phyloP scores from a whole-genome alignment of 2,113 vertebrate genomes.

The Bungarus multicinctus region DNA sequence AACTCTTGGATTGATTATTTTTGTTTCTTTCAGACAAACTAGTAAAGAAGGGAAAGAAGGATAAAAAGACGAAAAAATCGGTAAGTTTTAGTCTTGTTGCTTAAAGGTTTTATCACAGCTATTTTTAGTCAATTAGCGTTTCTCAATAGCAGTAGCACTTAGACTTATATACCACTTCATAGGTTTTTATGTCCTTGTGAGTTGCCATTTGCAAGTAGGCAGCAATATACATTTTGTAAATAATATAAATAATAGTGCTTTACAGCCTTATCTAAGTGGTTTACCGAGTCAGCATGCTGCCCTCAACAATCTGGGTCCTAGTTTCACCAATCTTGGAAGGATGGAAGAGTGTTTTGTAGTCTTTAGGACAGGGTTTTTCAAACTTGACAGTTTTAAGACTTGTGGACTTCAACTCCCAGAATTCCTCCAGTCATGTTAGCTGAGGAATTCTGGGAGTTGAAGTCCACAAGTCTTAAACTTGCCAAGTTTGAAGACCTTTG shows the following conservation, averaged over 20 bases:
- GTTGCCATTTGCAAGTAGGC: too few relatives aligned
- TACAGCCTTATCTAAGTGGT: neutral
- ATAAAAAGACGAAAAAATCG: constrained; percentile 87
- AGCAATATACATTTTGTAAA: too few relatives aligned
- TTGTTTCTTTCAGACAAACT: constrained; percentile 71
- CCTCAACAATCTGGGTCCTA: neutral
- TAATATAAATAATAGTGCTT: neutral
- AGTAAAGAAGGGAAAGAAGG: constrained; percentile 86
- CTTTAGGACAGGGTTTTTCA: neutral
- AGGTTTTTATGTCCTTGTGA: too few relatives aligned
- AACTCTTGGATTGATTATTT: neutral
- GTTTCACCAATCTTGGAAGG: neutral
- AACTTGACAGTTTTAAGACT: too few relatives aligned
- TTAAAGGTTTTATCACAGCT: neutral
- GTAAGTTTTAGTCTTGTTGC: constrained; percentile 64
- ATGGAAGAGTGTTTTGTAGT: neutral
- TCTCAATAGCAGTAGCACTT: neutral
- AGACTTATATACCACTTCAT: neutral
- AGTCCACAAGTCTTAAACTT: too few relatives aligned
- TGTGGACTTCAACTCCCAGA: too few relatives aligned
- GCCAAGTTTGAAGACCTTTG: too few relatives aligned
- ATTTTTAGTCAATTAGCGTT: neutral
- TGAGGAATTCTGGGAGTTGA: too few relatives aligned
- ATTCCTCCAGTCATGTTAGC: too few relatives aligned
- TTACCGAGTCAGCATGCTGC: neutral